Conservation (phyloP, 1,140 invertebrate genomes). For the Drosophila obscura region DNA sequence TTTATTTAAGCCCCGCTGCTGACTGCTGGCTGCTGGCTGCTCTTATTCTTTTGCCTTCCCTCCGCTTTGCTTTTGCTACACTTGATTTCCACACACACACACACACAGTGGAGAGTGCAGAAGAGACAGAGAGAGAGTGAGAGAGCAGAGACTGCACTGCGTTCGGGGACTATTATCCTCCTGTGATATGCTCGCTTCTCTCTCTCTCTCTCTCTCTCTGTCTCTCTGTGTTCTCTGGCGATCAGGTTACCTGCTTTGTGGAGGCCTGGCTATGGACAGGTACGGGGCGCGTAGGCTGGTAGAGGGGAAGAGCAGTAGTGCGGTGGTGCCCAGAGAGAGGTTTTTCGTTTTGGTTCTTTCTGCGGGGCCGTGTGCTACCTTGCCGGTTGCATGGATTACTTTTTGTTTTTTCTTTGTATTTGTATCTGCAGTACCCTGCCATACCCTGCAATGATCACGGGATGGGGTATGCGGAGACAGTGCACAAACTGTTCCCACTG, state of each 20-base stretch:
- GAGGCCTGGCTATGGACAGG: background rate
- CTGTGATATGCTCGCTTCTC: constrained; percentile 61
- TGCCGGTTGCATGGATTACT: constrained; percentile 58
- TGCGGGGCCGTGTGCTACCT: constrained; percentile 39
- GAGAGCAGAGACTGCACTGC: constrained; percentile 26
- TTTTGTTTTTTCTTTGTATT: background rate
- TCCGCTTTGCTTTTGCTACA: constrained; percentile 51
- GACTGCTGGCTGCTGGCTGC: too few relatives aligned
- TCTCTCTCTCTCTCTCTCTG: constrained; percentile 1
- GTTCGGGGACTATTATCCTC: constrained; percentile 25
- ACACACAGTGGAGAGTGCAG: constrained; percentile 4
- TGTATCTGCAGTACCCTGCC: constrained; percentile 53
- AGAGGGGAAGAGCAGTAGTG: background rate
- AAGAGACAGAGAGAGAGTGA: background rate
- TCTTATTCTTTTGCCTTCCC: too few relatives aligned
- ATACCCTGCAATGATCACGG: constrained; percentile 22
- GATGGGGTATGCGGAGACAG: too few relatives aligned
- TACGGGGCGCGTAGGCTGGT: background rate
- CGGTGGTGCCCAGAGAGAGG: constrained; percentile 38
- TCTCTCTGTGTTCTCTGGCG: constrained; percentile 51
- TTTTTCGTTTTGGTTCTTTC: constrained; percentile 38
- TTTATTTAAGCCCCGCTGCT: too few relatives aligned
- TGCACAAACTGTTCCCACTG: background rate
- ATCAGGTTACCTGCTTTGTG: constrained; percentile 65
- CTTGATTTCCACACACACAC: constrained; percentile 73